A percentile compares a stretch with the other conserved stretches of the same genome.
These are phyloP conservation scores for Lepidonotus clava DNA, from an alignment of 2,888 invertebrate genomes.

Conservation along the genomic window DNA sequence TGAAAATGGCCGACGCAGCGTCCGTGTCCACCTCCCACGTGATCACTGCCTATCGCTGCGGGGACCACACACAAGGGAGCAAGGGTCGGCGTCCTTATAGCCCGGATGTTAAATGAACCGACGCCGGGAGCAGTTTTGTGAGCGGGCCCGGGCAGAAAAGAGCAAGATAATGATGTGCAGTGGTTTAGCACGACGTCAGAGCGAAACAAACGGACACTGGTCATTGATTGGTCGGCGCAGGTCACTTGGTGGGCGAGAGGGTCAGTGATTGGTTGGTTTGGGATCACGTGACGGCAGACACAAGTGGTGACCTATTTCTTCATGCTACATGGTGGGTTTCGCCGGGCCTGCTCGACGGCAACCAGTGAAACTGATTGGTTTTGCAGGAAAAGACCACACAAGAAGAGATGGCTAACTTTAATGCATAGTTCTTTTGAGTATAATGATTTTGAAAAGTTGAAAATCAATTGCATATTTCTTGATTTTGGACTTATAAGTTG, in stretches of 20 bases:
- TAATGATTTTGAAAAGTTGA: no score
- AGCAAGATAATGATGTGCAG: not conserved
- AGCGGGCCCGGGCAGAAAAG: not conserved
- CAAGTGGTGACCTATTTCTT: conserved; percentile 44
- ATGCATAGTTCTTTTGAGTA: no score
- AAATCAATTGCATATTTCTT: no score
- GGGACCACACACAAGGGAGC: conserved; percentile 51
- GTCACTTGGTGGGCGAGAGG: conserved; percentile 11
- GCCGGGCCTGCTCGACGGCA: not conserved
- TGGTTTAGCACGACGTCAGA: no score
- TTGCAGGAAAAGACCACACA: not conserved
- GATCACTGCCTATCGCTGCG: conserved; percentile 32
- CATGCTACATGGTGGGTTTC: conserved; percentile 35
- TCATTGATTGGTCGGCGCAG: conserved; percentile 18
- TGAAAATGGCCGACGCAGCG: conserved; percentile 29
- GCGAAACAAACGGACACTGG: not conserved
- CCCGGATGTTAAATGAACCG: conserved; percentile 36
- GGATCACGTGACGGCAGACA: not conserved
- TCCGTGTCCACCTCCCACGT: conserved; percentile 28
- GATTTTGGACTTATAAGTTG: no score
- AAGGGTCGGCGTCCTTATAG: conserved; percentile 12
- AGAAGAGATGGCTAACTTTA: no score
- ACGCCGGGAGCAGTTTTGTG: not conserved
- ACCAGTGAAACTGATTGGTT: conserved; percentile 30
- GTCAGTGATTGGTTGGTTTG: conserved; percentile 2